Percentiles rank a stretch among this genome's conserved stretches.
Evolutionary conservation across 1,140 invertebrate species (phyloP).

Genomic region (Formica selysi): DNA sequence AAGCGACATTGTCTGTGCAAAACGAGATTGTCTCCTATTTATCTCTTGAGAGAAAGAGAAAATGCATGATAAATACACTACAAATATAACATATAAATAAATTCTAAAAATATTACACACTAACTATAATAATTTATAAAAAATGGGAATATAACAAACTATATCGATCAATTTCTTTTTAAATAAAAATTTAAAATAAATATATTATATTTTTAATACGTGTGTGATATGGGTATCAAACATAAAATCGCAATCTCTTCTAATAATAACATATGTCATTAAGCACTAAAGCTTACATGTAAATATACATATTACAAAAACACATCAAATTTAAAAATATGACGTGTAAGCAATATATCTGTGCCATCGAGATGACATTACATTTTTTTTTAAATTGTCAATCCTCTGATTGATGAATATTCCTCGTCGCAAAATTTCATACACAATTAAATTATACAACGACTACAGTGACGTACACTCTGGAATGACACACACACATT

Average conservation of each 20-base stretch:
- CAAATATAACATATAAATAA: not conserved
- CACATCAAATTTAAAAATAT: slow-evolving; percentile 6
- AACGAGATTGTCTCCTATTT: not conserved
- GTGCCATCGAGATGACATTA: not conserved
- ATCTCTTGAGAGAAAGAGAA: not conserved
- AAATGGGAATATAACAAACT: not conserved
- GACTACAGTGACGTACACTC: not conserved
- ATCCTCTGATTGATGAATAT: not conserved
- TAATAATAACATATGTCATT: not conserved
- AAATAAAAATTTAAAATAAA: not conserved
- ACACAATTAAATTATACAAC: not conserved
- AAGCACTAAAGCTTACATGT: too few relatives aligned
- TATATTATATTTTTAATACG: not conserved
- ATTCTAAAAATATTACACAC: not conserved
- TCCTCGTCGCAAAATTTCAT: slow-evolving; percentile 12
- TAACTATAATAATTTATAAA: not conserved
- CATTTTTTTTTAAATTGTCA: not conserved
- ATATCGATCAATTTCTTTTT: not conserved
- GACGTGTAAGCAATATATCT: not conserved
- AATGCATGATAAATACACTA: not conserved
- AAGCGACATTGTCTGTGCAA: not conserved
- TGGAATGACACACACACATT: not conserved
- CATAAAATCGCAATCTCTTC: not conserved
- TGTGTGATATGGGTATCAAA: not conserved
- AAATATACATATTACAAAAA: not conserved